Evolutionary conservation across 2,113 vertebrate species (phyloP), one percentile per base, ranked within the genome.

Genomic region (Ictidomys tridecemlineatus): DNA sequence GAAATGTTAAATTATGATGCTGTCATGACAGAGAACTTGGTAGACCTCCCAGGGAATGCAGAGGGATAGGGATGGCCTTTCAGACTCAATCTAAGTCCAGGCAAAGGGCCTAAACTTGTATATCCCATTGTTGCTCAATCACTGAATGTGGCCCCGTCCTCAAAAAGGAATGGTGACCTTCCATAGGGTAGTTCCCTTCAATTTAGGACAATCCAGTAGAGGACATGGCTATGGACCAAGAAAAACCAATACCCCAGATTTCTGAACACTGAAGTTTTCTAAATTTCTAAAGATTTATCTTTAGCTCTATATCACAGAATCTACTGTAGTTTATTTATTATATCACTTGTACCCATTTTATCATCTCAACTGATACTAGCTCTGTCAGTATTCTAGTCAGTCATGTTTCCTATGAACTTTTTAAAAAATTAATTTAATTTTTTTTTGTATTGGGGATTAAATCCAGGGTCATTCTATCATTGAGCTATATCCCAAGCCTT

Each of bases 21-120:
- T 67, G 17, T 48, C 34, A 37, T 3, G 48, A 58, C n/a, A 85
- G 34, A 37, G 5, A 22, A 0, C 51, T 70, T 30, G 1, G 34
- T 22, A 1, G 8, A 24, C 34, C 8, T 8, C 7, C 26, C 1
- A 58, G 18, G 42, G 2, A 61, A 78, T 13, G 56, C 1, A 5
- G 42, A 39, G 22, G 22, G 3, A 13, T 58, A 80, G 85, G 34
- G 16, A 76, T 89, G 28, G 6, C 8, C 10, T 78, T 88, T 45
- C 7, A 53, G 5, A 69, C 1, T 30, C 87, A 86, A 28, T 28
- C 34, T 34, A 91, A 63, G 69, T 70, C 58, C 24, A 85, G 7
- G 32, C 28, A 83, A 51, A 76, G 5, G 8, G 6, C 5, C 4
- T 22, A 1, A 24, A 77, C 1, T 39, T 69, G 37, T 93, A 30